Evolutionary conservation across 2,888 invertebrate genomes (phyloP), one percentile per base, ranked within the genome.

Genomic region (Lasioglossum calceatum): DNA sequence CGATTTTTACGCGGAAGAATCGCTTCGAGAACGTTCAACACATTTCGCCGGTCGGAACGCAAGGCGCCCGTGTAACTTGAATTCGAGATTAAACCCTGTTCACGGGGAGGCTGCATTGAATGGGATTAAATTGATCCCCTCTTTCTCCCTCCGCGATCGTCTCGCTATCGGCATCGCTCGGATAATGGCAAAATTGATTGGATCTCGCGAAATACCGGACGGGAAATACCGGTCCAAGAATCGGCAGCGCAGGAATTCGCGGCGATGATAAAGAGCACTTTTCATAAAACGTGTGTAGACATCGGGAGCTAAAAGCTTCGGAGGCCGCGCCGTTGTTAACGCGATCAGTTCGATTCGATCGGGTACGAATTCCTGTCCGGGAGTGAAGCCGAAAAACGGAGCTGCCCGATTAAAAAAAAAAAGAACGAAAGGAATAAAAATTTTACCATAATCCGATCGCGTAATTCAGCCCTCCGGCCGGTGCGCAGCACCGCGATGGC

Each of bases 271-370:
- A 74, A 75, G 27, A 12, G 36, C 77, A 42, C 54, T 71, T 67
- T 70, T 58, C 77, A 32, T 16, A 36, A 81, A 81, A 81, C 32
- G 71, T 76, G 50, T 3, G 16, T 42, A 36, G 32, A 36, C 75
- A 58, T 54, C n/a, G 54, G 58, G 2, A n/a, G 71, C 27, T 81
- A 81, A 77, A 77, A 81, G 81, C 81, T 77, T 27, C 42, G 47
- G 7, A 32, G 19, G 23, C 23, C n/a, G 10, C 23, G 19, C 19
- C n/a, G 39, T 27, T 19, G 58, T 36, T 54, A 54, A 36, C 32
- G 54, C 8, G 71, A 71, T 71, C 58, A 72, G 32, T 64, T 64
- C 64, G 16, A 64, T 64, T 64, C 27, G 64, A 64, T 16, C 64
- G 64, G 32, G n/a, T 64, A 64, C 32, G 64, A 16, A 64, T 64